Evolutionary conservation across 2,113 vertebrate species (phyloP), one percentile per base, ranked within the genome.

Genomic region (Lagenorhynchus albirostris): DNA sequence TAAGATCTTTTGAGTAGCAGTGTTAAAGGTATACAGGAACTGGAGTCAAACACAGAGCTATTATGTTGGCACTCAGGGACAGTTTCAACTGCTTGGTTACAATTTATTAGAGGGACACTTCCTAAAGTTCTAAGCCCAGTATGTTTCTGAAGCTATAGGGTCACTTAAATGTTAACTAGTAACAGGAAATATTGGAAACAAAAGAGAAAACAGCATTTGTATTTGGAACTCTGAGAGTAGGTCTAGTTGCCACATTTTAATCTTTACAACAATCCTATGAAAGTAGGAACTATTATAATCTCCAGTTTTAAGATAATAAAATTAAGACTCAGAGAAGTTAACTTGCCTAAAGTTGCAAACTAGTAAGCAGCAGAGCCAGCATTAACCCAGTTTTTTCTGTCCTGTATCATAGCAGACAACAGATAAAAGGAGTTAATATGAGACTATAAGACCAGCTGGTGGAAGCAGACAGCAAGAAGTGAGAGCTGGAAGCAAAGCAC

Each of bases 401-500:
- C 65, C 29, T 89, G 25, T 23, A 62, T 62, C 55, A 83, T 1
- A 96, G 87, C 62, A 93, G 76, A 93, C 65, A 86, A 85, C 3
- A 96, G 89, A 88, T 77, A 77, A 92, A 91, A 92, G 81, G 68
- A 89, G 38, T 79, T 71, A 85, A 70, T 6, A 81, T 36, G 82
- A 82, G 55, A 41, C 77, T 83, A 0, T 71, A 50, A 77, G 88
- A 94, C 62, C 79, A 91, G 80, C 23, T 68, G 82, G 77, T 82
- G 10, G 80, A 74, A 68, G 53, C 33, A 82, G 53, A 90, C 29
- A 74, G 58, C 79, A 94, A 84, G 53, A 93, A 90, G 29, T 70
- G 77, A 97, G n/a, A 67, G 93, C 73, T 85, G 70, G 92, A 95
- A 94, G 91, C 79, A 92, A 92, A 94, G 71, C 58, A 92, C 62